Conservation (phyloP, 2,888 invertebrate species). For the Dicyrtomina minuta region DNA sequence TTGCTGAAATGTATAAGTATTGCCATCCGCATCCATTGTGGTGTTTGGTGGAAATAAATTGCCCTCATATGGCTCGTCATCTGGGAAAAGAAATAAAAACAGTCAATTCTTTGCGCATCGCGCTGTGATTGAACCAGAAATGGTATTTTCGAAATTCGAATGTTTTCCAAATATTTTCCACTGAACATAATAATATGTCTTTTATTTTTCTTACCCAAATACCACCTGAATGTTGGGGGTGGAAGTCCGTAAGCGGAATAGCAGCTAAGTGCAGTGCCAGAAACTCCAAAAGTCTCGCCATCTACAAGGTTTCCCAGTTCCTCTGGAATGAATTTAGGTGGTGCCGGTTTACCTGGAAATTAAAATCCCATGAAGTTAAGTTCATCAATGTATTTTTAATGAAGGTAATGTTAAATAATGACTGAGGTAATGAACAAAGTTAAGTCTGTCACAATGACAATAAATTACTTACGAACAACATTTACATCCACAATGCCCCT, state of each 20-base stretch:
- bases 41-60: slow-evolving; percentile 40
- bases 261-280: slow-evolving; percentile 39
- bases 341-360: slow-evolving; percentile 45
- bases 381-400: background rate
- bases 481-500: slow-evolving; percentile 22
- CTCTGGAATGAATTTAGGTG: slow-evolving; percentile 41
- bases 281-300: slow-evolving; percentile 26
- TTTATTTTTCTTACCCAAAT: slow-evolving; percentile 40
- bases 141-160: background rate
- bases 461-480: slow-evolving; percentile 31
- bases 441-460: background rate
- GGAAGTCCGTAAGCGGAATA: slow-evolving; percentile 46
- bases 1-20: slow-evolving; percentile 46
- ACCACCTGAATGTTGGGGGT: slow-evolving; percentile 50
- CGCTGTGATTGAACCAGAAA: too few relatives aligned
- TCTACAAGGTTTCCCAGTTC: slow-evolving; percentile 35
- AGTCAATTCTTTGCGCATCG: background rate
- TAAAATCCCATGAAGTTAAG: background rate
- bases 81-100: slow-evolving; percentile 37
- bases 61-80: slow-evolving; percentile 41
- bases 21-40: slow-evolving; percentile 28
- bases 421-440: too few relatives aligned
- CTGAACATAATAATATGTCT: too few relatives aligned
- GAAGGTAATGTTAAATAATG: too few relatives aligned
- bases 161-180: background rate